A percentile compares a stretch with the other conserved stretches of the same genome.
Conservation (phyloP, 2,888 invertebrate genomes). For the Lottia gigantea region DNA sequence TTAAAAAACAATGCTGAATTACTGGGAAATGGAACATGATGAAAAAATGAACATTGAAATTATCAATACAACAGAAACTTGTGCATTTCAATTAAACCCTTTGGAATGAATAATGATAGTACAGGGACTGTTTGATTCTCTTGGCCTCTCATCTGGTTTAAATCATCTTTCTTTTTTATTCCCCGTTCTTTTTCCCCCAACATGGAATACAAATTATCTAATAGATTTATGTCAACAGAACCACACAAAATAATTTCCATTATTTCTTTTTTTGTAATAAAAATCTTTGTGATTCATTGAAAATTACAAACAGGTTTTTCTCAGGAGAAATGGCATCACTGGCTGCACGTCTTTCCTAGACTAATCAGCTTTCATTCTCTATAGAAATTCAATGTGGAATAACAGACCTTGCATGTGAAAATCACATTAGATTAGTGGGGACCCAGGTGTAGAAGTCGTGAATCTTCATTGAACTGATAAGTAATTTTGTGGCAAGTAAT, state of each 20-base stretch:
- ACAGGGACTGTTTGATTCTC: too few relatives aligned
- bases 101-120: too few relatives aligned
- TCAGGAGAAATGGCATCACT: constrained; percentile 5
- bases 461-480: constrained; percentile 16
- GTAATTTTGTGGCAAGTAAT: constrained; percentile 18
- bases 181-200: too few relatives aligned
- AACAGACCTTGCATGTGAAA: constrained; percentile 15
- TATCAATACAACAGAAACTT: too few relatives aligned
- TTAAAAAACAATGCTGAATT: too few relatives aligned
- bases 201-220: not conserved
- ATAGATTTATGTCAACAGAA: constrained; percentile 8
- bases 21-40: too few relatives aligned
- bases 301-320: constrained; percentile 7
- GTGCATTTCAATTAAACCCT: too few relatives aligned
- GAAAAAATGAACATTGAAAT: too few relatives aligned
- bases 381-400: constrained; percentile 14
- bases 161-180: too few relatives aligned
- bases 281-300: not conserved
- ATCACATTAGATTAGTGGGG: constrained; percentile 19
- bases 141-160: too few relatives aligned
- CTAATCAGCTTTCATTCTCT: not conserved
- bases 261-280: too few relatives aligned
- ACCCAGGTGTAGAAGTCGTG: constrained; percentile 15
- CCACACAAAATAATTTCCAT: constrained; percentile 3
- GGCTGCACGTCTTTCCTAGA: too few relatives aligned